Conservation (phyloP, 2,888 invertebrate genomes). For the Hedya salicella region DNA sequence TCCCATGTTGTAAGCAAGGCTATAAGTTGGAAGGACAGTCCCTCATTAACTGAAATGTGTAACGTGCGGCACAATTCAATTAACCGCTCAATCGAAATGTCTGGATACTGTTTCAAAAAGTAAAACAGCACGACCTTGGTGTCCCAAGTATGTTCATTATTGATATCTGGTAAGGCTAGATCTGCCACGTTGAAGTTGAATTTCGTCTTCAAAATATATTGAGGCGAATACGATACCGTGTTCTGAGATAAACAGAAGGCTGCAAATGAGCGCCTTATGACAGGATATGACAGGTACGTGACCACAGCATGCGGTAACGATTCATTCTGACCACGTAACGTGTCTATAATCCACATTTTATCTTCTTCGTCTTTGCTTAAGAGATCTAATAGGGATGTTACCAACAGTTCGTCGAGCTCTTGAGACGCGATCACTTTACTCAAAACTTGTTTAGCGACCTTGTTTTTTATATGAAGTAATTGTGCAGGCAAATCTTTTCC, state of each 20-base stretch:
- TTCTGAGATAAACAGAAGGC: conserved; percentile 63
- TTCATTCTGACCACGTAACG: conserved; percentile 69
- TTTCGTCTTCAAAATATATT: conserved; percentile 72
- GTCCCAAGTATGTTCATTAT: conserved; percentile 77
- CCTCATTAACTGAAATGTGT: conserved; percentile 71
- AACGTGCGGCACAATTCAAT: conserved; percentile 70
- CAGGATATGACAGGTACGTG: conserved; percentile 62
- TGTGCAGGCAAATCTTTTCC: conserved; percentile 46
- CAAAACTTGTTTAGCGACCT: conserved; percentile 61
- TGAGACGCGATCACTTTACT: conserved; percentile 66
- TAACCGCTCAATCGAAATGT: conserved; percentile 65
- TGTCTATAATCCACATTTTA: conserved; percentile 63
- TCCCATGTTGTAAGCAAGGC: conserved; percentile 74
- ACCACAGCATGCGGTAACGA: conserved; percentile 61
- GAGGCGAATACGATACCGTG: conserved; percentile 68
- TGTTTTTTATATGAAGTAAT: conserved; percentile 54
- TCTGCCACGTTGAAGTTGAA: conserved; percentile 77
- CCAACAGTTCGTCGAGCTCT: conserved; percentile 71
- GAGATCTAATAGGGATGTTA: conserved; percentile 66
- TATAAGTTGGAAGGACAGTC: conserved; percentile 73
- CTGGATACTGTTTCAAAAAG: conserved; percentile 70
- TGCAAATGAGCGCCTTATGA: conserved; percentile 65
- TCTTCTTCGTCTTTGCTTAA: conserved; percentile 60
- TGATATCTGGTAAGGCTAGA: conserved; percentile 72
- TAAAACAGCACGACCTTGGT: conserved; percentile 77